Percentiles rank a stretch among this genome's conserved stretches.
These are phyloP conservation scores for Heliconius himera DNA, from an alignment of 1,140 invertebrate species.

Conservation along the genomic window DNA sequence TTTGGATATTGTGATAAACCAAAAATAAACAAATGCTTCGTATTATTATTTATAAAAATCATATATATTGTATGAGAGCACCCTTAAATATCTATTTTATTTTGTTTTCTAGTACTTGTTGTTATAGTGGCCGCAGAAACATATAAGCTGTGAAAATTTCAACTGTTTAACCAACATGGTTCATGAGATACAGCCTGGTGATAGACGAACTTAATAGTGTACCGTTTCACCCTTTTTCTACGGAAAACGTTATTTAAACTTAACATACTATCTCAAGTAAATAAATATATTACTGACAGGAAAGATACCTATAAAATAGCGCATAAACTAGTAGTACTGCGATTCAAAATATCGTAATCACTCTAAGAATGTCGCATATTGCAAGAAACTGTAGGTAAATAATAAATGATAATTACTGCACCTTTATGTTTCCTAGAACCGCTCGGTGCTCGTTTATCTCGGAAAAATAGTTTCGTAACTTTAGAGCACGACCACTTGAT, in stretches of 20 bases:
- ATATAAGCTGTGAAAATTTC: too few species aligned
- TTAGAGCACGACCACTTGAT: neutral
- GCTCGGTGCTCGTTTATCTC: neutral
- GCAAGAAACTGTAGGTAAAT: slow-evolving; percentile 12
- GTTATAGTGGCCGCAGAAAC: too few species aligned
- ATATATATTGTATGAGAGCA: too few species aligned
- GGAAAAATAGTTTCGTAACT: slow-evolving; percentile 2
- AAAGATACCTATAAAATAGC: neutral
- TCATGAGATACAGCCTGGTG: too few species aligned
- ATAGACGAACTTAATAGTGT: too few species aligned
- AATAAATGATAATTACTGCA: slow-evolving; percentile 1
- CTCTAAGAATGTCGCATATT: neutral
- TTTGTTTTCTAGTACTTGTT: too few species aligned
- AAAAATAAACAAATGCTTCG: too few species aligned
- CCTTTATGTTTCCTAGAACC: neutral
- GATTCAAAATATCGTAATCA: slow-evolving; percentile 3
- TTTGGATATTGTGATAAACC: too few species aligned
- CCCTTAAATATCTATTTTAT: too few species aligned
- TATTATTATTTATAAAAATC: too few species aligned
- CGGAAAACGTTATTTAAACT: neutral
- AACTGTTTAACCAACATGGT: too few species aligned
- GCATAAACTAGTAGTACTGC: neutral
- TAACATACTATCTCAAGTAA: neutral
- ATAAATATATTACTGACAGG: neutral
- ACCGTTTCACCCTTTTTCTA: too few species aligned